Base-by-base conservation (phyloP, 1,140 invertebrate species). In the Euschistus heros region DNA sequence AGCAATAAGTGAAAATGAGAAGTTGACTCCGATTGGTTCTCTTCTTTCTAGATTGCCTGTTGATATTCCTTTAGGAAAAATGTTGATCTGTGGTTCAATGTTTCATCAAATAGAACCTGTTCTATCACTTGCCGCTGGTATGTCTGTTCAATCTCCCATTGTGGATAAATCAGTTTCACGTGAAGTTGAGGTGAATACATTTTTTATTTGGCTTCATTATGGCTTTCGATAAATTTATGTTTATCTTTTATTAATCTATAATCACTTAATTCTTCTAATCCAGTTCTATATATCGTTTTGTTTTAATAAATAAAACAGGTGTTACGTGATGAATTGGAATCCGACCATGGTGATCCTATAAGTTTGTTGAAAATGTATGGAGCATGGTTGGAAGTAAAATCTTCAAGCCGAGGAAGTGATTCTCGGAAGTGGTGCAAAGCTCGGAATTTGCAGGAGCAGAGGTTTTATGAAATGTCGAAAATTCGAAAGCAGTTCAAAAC, bases 391-490 rank as follows among this genome's bases (percentile, higher is more conserved):
- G 80, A 86, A 70, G 79, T 89, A 15, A 94, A 94, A 73, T 73
- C 76, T 54, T 75, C 69, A 26, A n/a, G 64, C 62, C 71, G 73
- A 66, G 68, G 73, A 30, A 64, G 67, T 17, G 70, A 70, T n/a
- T 84, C 84, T 44, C 79, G 84, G 62, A 84, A 85, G 68, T 99
- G 95, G 95, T 95, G 93, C 71, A 84, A 81, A 70, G 81, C 86
- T 65, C 76, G 92, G 66, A 93, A 92, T 5, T 78, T 98, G 4
- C 94, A 98, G 76, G 95, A 98, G 73, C 94, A 98, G 74, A 79
- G 95, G 62, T 91, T 99, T 74, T 98, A 97, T 73, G 95, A 98
- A 78, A 88, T 96, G 71, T 94, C 87, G 0, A 98, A 98, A 80
- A 76, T 99, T 3, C 80, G 93, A 37, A 79, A 85, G 44, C 96